Conservation (phyloP, 2,797 vertebrate genomes). For the Bufotes viridis region DNA sequence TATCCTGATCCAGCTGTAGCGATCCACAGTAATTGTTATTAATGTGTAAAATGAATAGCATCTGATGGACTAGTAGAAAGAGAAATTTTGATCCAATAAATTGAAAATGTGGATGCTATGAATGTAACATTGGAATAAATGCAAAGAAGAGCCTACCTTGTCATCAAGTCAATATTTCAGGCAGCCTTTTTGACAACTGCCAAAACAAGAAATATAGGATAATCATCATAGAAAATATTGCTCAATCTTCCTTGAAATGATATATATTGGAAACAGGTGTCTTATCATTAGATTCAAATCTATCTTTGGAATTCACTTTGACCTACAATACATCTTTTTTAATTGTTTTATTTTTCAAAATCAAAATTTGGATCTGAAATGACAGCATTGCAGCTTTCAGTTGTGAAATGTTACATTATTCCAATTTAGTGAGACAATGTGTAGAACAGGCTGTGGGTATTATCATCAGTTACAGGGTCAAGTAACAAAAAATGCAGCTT, state of each 20-base stretch:
- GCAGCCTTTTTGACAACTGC: background rate
- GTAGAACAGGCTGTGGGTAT: background rate
- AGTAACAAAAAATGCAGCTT: background rate
- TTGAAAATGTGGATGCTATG: background rate
- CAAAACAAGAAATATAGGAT: background rate
- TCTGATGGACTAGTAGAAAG: background rate
- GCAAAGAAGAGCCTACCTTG: background rate
- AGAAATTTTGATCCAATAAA: background rate
- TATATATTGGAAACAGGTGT: slow-evolving; percentile 4
- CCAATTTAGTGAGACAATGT: background rate
- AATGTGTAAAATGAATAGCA: background rate
- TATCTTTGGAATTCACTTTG: background rate
- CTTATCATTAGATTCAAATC: background rate
- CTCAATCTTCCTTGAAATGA: slow-evolving; percentile 37
- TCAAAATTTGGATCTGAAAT: background rate
- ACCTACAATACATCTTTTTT: background rate
- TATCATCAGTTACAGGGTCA: slow-evolving; percentile 30
- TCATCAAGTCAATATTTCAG: background rate
- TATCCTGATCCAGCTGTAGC: too few relatives aligned
- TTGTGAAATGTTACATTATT: slow-evolving; percentile 14
- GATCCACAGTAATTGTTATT: too few relatives aligned
- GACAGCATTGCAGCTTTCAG: background rate
- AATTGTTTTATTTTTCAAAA: background rate
- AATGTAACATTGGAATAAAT: slow-evolving; percentile 8
- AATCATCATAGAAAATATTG: background rate